Evolutionary conservation across 2,113 vertebrate genomes (phyloP).

Genomic region (Galbula dea): DNA sequence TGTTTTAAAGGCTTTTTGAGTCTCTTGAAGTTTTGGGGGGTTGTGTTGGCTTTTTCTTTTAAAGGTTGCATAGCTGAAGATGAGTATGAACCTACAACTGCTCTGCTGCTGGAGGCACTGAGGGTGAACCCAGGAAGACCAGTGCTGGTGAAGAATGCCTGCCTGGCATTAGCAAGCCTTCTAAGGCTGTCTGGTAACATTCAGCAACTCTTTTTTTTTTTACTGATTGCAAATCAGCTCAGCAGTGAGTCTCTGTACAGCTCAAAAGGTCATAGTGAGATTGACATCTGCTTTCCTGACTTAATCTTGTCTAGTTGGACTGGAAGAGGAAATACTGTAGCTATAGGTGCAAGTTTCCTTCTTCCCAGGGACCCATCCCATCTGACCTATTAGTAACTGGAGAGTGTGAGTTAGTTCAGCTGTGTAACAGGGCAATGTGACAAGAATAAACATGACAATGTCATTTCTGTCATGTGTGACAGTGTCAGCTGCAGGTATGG

Average conservation of each 20-base stretch:
- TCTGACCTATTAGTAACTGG: background rate
- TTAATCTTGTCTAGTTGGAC: background rate
- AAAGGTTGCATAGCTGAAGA: conserved; percentile 64
- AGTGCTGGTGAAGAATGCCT: conserved; percentile 63
- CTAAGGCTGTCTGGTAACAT: conserved; percentile 69
- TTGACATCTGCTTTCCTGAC: background rate
- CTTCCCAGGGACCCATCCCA: background rate
- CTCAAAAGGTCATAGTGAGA: background rate
- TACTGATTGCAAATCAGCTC: background rate
- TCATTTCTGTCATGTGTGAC: background rate
- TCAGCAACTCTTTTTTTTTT: background rate
- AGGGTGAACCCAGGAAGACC: conserved; percentile 23
- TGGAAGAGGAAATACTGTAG: background rate
- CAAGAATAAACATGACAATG: background rate
- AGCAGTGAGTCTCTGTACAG: background rate
- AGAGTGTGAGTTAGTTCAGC: background rate
- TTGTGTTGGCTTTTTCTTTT: background rate
- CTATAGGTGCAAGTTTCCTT: background rate
- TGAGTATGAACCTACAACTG: conserved; percentile 39
- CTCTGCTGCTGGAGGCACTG: conserved; percentile 53
- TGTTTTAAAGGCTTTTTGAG: background rate
- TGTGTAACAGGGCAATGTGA: background rate
- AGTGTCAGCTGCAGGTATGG: background rate
- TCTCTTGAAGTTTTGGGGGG: background rate
- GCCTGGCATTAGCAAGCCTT: conserved; percentile 69